A percentile compares a stretch with the other conserved stretches of the same genome.
phyloP scores from a whole-genome alignment of 2,888 invertebrate species.

The Phyllotreta striolata region DNA sequence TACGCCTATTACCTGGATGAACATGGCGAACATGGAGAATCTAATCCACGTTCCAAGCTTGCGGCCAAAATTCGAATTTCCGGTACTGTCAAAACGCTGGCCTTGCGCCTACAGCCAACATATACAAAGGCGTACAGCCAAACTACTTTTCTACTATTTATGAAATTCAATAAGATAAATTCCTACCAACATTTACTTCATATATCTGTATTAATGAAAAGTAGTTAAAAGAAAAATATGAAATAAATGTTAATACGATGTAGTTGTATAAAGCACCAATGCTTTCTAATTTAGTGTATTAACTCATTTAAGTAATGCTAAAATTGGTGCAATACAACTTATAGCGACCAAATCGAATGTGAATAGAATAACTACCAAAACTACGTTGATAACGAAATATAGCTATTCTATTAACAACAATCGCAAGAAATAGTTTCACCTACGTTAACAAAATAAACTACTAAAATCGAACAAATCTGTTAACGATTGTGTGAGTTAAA shows the following conservation, averaged over 20 bases:
- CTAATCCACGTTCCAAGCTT: slow-evolving; percentile 81
- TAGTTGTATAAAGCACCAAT: slow-evolving; percentile 4
- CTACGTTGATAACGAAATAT: too few relatives aligned
- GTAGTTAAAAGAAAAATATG: background rate
- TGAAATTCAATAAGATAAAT: slow-evolving; percentile 15
- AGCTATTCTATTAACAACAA: too few relatives aligned
- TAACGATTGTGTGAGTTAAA: slow-evolving; percentile 16
- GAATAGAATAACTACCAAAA: too few relatives aligned
- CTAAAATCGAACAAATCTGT: slow-evolving; percentile 7
- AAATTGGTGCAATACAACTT: too few relatives aligned
- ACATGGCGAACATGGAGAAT: slow-evolving; percentile 60
- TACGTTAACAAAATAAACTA: background rate
- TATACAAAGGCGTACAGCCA: slow-evolving; percentile 53
- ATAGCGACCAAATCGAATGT: too few relatives aligned
- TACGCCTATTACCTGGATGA: slow-evolving; percentile 51
- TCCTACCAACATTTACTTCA: slow-evolving; percentile 41
- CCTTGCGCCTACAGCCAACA: slow-evolving; percentile 69
- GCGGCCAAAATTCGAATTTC: slow-evolving; percentile 85
- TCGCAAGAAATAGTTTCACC: slow-evolving; percentile 19
- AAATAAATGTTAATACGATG: slow-evolving; percentile 10
- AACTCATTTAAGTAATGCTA: too few relatives aligned
- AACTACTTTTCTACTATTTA: slow-evolving; percentile 49
- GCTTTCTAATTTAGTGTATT: background rate
- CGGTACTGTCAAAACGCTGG: slow-evolving; percentile 78
- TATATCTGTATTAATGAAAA: slow-evolving; percentile 4